These are phyloP conservation scores for Caerostris extrusa DNA, from an alignment of 1,140 invertebrate genomes.

Conservation along the genomic window DNA sequence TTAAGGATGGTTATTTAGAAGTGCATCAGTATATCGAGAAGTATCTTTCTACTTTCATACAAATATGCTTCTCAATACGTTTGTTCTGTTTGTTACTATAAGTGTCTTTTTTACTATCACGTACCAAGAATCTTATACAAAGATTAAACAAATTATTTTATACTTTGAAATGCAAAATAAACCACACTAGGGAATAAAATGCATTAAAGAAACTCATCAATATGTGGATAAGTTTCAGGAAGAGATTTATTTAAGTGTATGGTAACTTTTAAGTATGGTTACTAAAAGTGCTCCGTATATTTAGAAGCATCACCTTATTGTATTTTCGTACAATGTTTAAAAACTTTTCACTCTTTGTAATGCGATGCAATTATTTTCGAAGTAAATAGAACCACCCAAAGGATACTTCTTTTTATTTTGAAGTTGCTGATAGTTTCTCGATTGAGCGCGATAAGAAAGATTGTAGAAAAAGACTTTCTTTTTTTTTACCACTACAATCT, in stretches of 20 bases:
- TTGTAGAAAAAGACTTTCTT: neutral
- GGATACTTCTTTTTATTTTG: neutral
- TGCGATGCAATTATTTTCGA: neutral
- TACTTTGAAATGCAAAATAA: neutral
- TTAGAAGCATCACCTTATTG: neutral
- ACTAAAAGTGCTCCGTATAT: neutral
- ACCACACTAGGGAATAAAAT: neutral
- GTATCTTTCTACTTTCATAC: too few relatives aligned
- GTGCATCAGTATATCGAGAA: neutral
- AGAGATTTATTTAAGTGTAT: neutral
- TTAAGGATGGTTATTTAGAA: neutral
- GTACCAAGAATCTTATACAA: too few relatives aligned
- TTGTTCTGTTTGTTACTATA: too few relatives aligned
- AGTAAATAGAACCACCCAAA: neutral
- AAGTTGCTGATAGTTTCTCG: neutral
- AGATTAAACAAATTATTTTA: too few relatives aligned
- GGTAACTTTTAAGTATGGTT: neutral
- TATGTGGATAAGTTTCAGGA: neutral
- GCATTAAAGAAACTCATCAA: neutral
- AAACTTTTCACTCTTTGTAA: slow-evolving; percentile 17
- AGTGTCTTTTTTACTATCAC: too few relatives aligned
- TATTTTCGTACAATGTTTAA: neutral
- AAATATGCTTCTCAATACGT: too few relatives aligned
- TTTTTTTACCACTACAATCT: neutral
- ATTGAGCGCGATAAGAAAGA: neutral